These are phyloP conservation scores for Tridacna crocea DNA, from an alignment of 2,888 invertebrate species.

Conservation along the genomic window DNA sequence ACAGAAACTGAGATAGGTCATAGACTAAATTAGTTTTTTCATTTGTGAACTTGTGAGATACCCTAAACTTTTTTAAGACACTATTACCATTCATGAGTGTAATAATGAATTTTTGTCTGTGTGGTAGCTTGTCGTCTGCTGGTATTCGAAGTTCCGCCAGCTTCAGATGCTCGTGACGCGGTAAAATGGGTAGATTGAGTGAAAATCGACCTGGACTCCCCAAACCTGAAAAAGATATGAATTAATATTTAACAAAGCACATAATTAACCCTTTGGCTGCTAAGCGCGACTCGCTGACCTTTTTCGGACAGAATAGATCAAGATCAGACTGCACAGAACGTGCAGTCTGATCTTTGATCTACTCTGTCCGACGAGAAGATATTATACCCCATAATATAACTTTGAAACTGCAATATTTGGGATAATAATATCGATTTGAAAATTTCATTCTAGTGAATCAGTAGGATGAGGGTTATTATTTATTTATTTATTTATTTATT, in stretches of 20 bases:
- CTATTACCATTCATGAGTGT: neutral
- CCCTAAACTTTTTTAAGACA: conserved; percentile 3
- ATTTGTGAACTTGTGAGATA: conserved; percentile 7
- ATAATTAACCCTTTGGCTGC: neutral
- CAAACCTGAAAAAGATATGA: conserved; percentile 2
- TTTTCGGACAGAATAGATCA: too few species aligned
- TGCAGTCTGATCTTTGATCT: too few species aligned
- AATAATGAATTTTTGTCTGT: conserved; percentile 36
- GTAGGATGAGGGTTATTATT: too few species aligned
- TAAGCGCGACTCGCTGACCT: too few species aligned
- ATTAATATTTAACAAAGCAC: neutral
- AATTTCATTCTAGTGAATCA: too few species aligned
- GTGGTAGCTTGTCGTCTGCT: conserved; percentile 42
- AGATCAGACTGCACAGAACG: too few species aligned
- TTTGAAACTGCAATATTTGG: too few species aligned
- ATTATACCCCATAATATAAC: too few species aligned
- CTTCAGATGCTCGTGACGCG: conserved; percentile 67
- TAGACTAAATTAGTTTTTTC: neutral
- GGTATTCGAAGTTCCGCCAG: conserved; percentile 72
- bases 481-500: too few species aligned
- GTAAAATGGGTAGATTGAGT: conserved; percentile 41
- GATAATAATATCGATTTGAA: too few species aligned
- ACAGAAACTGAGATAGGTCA: conserved; percentile 25
- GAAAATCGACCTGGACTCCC: conserved; percentile 13
- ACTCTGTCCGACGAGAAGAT: too few species aligned